Evolutionary conservation across 2,113 vertebrate species (phyloP), one percentile per base, ranked within the genome.

Genomic region (Nerophis ophidion): DNA sequence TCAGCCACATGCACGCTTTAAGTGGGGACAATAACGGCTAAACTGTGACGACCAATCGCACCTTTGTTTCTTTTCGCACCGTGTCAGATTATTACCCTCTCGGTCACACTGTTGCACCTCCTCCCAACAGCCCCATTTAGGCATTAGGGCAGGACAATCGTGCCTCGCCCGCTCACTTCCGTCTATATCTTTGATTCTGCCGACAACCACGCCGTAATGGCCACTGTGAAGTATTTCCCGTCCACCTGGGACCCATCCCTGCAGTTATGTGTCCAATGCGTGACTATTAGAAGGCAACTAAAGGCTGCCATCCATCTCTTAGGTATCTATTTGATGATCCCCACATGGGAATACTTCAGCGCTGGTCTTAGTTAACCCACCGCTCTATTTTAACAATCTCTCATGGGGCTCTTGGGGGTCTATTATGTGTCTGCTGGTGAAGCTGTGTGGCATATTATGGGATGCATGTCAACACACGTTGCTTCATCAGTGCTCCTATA

Each of bases 341-440:
- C 57, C 80, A 35, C 63, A 57, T 61, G 82, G 75, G 78, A 78
- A 78, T 82, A 72, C 59, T 68, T 76, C 61, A 64, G 57, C 61
- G 67, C 71, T 59, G 61, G 66, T 77, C 69, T 76, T 68, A 63
- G 79, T 70, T 81, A 86, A 86, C 80, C 81, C 61, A 66, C 71
- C 19, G 16, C 13, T 19, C 69, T 76, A 70, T 82, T 81, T 85
- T 82, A 86, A 84, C 84, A 83, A 77, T 80, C 72, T 87, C 83
- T 77, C 79, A 19, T 46, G 82, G 70, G 79, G 66, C 74, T 65
- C 58, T 74, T 71, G 48, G 58, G 57, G 72, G 51, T 71, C 66
- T 75, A 68, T 75, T 70, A 73, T 68, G 63, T 65, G 75, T 76
- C 66, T 81, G 74, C 68, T 58, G 63, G 59, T 68, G 70, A 75